Evolutionary conservation across 2,113 vertebrate genomes (phyloP).

Genomic region (Anarhynchus alexandrinus): DNA sequence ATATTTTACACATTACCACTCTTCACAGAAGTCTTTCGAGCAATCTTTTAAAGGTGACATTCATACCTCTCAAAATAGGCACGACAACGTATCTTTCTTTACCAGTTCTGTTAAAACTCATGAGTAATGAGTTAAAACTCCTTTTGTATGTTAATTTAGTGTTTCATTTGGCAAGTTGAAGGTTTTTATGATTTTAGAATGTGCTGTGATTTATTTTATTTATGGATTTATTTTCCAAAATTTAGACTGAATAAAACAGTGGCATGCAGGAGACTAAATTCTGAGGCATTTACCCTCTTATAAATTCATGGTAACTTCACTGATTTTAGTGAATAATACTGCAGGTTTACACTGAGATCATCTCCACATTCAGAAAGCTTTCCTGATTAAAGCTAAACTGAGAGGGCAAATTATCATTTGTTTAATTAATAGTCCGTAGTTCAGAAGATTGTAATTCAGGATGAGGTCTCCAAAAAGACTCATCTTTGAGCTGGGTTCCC

Average conservation of each 20-base stretch:
- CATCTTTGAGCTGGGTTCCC: not conserved
- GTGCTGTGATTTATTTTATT: not conserved
- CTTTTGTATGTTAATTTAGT: not conserved
- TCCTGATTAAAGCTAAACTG: not conserved
- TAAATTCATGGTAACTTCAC: not conserved
- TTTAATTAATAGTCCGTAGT: slow-evolving; percentile 3
- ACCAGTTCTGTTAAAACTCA: not conserved
- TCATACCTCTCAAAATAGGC: not conserved
- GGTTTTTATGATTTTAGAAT: not conserved
- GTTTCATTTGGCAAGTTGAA: not conserved
- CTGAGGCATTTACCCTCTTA: not conserved
- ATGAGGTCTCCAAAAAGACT: not conserved
- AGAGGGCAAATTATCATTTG: not conserved
- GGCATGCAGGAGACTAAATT: not conserved
- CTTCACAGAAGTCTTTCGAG: not conserved
- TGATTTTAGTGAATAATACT: not conserved
- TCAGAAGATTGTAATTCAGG: not conserved
- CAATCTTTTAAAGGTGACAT: not conserved
- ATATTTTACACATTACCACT: not conserved
- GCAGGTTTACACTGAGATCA: not conserved
- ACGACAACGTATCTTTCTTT: not conserved
- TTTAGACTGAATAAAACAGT: not conserved
- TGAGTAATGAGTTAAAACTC: not conserved
- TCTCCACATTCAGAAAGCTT: not conserved
- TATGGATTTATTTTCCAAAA: not conserved